Evolutionary conservation across 2,113 vertebrate species (phyloP), one percentile per base, ranked within the genome.

Genomic region (Pundamilia nyererei): DNA sequence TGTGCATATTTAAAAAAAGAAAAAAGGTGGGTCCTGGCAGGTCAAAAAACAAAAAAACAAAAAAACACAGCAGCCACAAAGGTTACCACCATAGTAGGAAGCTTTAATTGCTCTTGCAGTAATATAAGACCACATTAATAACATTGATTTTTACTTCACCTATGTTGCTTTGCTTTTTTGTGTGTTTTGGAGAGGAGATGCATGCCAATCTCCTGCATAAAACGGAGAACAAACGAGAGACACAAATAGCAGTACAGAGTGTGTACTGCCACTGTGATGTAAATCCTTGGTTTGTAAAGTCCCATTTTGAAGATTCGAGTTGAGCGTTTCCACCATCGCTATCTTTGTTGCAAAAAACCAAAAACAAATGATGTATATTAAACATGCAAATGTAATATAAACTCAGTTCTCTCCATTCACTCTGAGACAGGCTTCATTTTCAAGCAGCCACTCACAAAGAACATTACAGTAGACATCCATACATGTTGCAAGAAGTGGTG

Each of bases 1-100:
- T 21, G 21, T 21, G 21, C 21, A 21, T 15, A 58, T 56, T 0
- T 3, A 2, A 5, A 1, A 1, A 0, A 11, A 5, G 24, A 26
- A 26, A 8, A 56, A 26, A 5, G 2, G 0, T 31, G 29, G 29
- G 15, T 33, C 58, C 17, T 62, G 58, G 17, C 2, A 35, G 15
- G 58, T 62, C 29, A 62, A 62, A 62, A 62, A 62, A n/a, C 15
- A 7, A 11, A 33, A 19, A 62, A n/a, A 35, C 6, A n/a, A 11
- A 33, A 19, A 62, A n/a, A 35, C 6, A n/a, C 60, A 65, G 60
- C 17, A 7, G 17, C 60, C 60, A n/a, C 9, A 1, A 47, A 3
- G 42, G 40, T 19, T 47, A 19, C 15, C 70, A 26, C 70, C 26
- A 19, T 35, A 1, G 24, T 75, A 29, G 9, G 70, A 49, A 49